Percentiles rank a stretch among this genome's conserved stretches.
Conservation (phyloP, 2,113 vertebrate genomes). For the Nansenia antarctica region DNA sequence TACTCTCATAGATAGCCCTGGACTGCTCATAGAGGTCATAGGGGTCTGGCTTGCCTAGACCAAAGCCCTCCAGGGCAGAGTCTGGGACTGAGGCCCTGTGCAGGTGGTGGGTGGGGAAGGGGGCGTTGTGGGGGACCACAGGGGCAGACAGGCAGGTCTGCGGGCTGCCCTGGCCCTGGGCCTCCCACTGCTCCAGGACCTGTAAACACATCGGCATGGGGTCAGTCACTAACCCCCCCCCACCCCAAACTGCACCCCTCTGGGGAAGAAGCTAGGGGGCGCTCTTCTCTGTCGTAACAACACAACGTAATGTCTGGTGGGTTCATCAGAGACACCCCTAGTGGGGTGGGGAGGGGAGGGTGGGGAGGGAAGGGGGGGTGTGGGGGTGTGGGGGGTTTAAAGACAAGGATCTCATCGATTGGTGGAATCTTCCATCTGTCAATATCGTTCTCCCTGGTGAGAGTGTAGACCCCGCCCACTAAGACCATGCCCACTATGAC, state of each 20-base stretch:
- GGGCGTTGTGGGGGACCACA: conserved; percentile 84
- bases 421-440: neutral
- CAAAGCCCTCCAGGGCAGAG: conserved; percentile 88
- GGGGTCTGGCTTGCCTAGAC: conserved; percentile 90
- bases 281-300: conserved; percentile 10
- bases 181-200: conserved; percentile 94
- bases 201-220: conserved; percentile 76
- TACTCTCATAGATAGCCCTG: conserved; percentile 98
- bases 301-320: neutral
- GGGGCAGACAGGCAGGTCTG: conserved; percentile 89
- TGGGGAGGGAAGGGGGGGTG: neutral
- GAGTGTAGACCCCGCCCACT: too few species aligned
- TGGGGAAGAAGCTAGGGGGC: neutral
- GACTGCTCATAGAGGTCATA: conserved; percentile 97
- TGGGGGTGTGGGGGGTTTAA: neutral
- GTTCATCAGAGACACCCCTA: neutral
- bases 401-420: neutral
- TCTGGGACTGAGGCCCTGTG: conserved; percentile 92
- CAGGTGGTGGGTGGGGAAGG: conserved; percentile 81
- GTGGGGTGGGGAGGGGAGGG: neutral
- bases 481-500: too few species aligned
- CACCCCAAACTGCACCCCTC: neutral
- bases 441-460: neutral
- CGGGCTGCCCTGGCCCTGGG: conserved; percentile 83
- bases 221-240: conserved; percentile 45